Evolutionary conservation across 2,888 invertebrate species (phyloP).

Genomic region (Hirtodrosophila alboralis): DNA sequence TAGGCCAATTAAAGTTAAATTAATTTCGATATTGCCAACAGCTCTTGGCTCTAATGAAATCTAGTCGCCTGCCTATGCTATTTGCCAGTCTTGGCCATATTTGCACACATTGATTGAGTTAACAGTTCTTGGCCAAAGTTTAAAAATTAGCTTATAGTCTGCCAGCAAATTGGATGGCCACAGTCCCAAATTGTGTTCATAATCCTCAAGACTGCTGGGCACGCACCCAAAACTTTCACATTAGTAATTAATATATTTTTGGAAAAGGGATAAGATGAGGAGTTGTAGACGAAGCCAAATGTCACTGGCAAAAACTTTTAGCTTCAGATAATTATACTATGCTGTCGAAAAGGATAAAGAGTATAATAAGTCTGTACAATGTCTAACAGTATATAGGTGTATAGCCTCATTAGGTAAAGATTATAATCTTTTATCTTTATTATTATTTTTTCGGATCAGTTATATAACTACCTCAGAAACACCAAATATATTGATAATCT

Average conservation of each 20-base stretch:
- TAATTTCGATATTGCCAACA: slow-evolving; percentile 56
- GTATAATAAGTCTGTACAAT: too few species aligned
- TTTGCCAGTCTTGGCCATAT: slow-evolving; percentile 19
- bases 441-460: too few species aligned
- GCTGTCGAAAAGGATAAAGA: too few species aligned
- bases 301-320: slow-evolving; percentile 55
- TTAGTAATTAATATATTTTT: slow-evolving; percentile 66
- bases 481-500: too few species aligned
- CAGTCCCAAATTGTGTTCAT: slow-evolving; percentile 41
- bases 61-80: neutral
- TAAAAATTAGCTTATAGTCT: slow-evolving; percentile 42
- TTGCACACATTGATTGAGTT: slow-evolving; percentile 68
- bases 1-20: slow-evolving; percentile 68
- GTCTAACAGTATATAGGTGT: too few species aligned
- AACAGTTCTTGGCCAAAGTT: slow-evolving; percentile 69
- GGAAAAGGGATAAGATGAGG: neutral
- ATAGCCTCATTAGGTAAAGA: too few species aligned
- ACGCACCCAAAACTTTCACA: slow-evolving; percentile 56
- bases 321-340: slow-evolving; percentile 48
- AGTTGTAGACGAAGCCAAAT: slow-evolving; percentile 23
- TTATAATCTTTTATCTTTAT: too few species aligned
- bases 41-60: slow-evolving; percentile 29
- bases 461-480: too few species aligned
- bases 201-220: slow-evolving; percentile 28
- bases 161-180: slow-evolving; percentile 29